Percentiles rank a stretch among this genome's conserved stretches.
Conservation (phyloP, 2,888 invertebrate genomes). For the Himalopsyche kuldschensis region DNA sequence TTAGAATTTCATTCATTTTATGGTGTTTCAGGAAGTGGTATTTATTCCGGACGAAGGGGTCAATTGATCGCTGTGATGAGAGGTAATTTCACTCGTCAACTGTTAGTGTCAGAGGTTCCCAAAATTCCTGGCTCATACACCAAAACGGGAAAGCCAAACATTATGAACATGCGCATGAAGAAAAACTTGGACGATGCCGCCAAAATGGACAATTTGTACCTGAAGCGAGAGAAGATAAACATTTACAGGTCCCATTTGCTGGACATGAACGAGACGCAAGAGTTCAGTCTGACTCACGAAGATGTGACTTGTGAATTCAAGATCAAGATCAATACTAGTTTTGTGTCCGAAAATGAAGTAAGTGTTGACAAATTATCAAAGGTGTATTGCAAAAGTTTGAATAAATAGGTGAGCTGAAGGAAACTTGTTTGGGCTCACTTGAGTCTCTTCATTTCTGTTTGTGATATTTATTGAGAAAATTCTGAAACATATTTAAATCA, state of each 20-base stretch:
- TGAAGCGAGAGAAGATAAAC: conserved; percentile 51
- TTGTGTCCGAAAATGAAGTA: conserved; percentile 2
- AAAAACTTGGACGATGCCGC: background rate
- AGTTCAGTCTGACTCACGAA: conserved; percentile 49
- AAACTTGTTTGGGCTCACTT: too few species aligned
- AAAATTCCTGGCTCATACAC: conserved; percentile 49
- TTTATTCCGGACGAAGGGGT: conserved; percentile 64
- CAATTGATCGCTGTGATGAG: conserved; percentile 54
- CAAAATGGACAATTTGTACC: conserved; percentile 48
- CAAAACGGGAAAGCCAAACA: conserved; percentile 31
- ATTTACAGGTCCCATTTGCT: conserved; percentile 46
- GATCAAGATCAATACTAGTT: conserved; percentile 42
- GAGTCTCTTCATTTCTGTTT: too few species aligned
- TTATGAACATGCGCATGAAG: conserved; percentile 28
- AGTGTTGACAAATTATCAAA: background rate
- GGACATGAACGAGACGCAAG: conserved; percentile 42
- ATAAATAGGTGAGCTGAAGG: too few species aligned
- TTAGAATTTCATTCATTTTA: background rate
- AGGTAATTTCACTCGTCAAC: conserved; percentile 48
- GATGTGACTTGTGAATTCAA: conserved; percentile 52
- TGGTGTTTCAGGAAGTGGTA: conserved; percentile 66
- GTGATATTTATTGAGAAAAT: too few species aligned
- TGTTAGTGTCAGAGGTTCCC: conserved; percentile 54
- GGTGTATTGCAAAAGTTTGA: background rate
- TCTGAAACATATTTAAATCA: too few species aligned